phyloP scores from a whole-genome alignment of 2,113 vertebrate genomes.

The Monopterus albus region DNA sequence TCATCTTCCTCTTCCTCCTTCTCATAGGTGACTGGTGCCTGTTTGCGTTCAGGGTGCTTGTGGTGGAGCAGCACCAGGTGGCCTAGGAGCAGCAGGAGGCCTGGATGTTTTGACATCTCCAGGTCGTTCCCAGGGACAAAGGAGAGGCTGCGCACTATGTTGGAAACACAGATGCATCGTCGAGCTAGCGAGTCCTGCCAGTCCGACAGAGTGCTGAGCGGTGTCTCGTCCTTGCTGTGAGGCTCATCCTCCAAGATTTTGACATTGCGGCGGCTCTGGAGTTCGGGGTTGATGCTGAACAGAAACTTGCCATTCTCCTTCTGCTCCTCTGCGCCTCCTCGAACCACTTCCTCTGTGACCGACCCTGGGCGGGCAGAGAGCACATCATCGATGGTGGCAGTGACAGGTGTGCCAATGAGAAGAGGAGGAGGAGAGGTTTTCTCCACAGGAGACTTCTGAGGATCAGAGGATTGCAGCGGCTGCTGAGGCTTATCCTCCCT shows the following conservation, averaged over 20 bases:
- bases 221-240: slow-evolving; percentile 97
- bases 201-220: slow-evolving; percentile 92
- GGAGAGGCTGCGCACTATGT: slow-evolving; percentile 96
- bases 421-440: slow-evolving; percentile 36
- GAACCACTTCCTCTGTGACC: slow-evolving; percentile 84
- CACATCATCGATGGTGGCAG: slow-evolving; percentile 91
- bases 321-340: slow-evolving; percentile 73
- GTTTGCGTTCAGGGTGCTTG: slow-evolving; percentile 96
- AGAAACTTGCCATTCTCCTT: slow-evolving; percentile 89
- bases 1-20: slow-evolving; percentile 97
- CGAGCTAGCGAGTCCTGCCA: slow-evolving; percentile 97
- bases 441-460: slow-evolving; percentile 33
- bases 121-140: slow-evolving; percentile 96
- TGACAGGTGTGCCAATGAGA: slow-evolving; percentile 75
- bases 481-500: slow-evolving; percentile 55
- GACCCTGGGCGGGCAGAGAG: slow-evolving; percentile 88
- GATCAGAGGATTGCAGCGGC: slow-evolving; percentile 48
- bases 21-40: slow-evolving; percentile 95
- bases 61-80: slow-evolving; percentile 96
- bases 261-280: slow-evolving; percentile 88
- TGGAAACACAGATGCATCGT: slow-evolving; percentile 95
- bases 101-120: slow-evolving; percentile 98
- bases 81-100: slow-evolving; percentile 94
- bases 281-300: slow-evolving; percentile 86
- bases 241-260: slow-evolving; percentile 97